These are phyloP conservation scores for Bombus polaris DNA, from an alignment of 1,140 invertebrate genomes.

Conservation along the genomic window DNA sequence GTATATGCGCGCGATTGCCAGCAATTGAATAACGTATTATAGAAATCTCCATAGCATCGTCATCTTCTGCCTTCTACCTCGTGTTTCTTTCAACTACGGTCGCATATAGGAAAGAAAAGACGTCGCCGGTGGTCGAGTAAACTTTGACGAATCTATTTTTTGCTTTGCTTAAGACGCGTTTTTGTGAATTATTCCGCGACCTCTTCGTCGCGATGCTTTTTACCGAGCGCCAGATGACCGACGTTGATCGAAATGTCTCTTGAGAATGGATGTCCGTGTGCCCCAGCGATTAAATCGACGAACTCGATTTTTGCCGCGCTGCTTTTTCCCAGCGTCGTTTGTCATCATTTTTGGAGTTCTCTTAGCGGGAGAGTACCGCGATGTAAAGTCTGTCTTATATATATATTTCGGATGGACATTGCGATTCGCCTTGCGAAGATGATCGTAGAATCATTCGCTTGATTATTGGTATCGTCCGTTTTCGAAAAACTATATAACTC, in stretches of 20 bases:
- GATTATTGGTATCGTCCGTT: no score
- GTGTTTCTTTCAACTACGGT: not conserved
- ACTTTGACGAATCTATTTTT: slow-evolving; percentile 21
- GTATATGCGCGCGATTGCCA: not conserved
- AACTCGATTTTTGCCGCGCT: not conserved
- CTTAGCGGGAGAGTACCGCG: not conserved
- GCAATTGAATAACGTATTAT: slow-evolving; percentile 3
- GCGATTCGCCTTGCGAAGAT: not conserved
- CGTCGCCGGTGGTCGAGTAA: slow-evolving; percentile 21
- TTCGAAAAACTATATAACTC: no score
- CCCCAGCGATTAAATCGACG: slow-evolving; percentile 4
- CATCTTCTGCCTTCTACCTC: not conserved
- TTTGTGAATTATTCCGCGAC: slow-evolving; percentile 35
- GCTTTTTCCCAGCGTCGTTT: not conserved
- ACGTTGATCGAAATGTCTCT: slow-evolving; percentile 34
- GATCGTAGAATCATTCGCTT: not conserved
- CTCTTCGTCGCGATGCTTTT: slow-evolving; percentile 11
- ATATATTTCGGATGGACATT: not conserved
- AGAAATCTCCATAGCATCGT: not conserved
- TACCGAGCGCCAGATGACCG: slow-evolving; percentile 15
- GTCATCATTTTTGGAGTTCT: slow-evolving; percentile 17
- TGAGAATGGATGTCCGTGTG: slow-evolving; percentile 4
- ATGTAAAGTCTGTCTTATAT: not conserved
- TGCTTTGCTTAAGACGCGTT: not conserved
- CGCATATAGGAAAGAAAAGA: not conserved